These are phyloP conservation scores for Augochlora pura DNA, from an alignment of 1,140 invertebrate species.

Conservation along the genomic window DNA sequence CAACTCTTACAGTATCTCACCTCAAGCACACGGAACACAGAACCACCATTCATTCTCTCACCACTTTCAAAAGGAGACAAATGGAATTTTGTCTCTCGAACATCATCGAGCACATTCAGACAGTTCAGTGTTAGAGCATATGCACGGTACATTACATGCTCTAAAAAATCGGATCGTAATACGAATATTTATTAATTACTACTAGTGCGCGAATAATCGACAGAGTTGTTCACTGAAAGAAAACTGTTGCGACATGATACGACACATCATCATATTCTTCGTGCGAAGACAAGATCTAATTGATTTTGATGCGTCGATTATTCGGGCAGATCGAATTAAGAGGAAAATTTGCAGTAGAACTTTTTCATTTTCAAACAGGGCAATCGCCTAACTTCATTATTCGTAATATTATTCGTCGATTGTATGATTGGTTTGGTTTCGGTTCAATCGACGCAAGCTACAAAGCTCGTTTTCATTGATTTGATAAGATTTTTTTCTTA, in stretches of 20 bases:
- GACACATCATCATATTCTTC: no score
- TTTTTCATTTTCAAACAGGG: conserved; percentile 63
- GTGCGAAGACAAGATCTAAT: no score
- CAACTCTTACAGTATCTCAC: conserved; percentile 47
- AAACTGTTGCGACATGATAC: no score
- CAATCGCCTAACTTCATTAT: conserved; percentile 53
- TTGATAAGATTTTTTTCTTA: background rate
- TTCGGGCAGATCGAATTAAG: conserved; percentile 71
- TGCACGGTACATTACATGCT: conserved; percentile 76
- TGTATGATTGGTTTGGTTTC: conserved; percentile 23
- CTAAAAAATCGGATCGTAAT: conserved; percentile 75
- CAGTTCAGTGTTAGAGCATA: conserved; percentile 78
- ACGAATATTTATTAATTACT: conserved; percentile 77
- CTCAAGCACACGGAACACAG: conserved; percentile 30
- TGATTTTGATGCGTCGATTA: conserved; percentile 52
- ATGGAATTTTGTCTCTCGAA: conserved; percentile 2
- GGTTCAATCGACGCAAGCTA: conserved; percentile 12
- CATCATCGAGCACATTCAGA: conserved; percentile 59
- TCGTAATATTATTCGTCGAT: conserved; percentile 16
- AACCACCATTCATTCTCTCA: conserved; percentile 40
- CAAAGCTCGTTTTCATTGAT: conserved; percentile 29
- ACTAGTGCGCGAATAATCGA: conserved; percentile 71
- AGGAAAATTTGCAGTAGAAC: conserved; percentile 81
- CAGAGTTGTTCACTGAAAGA: background rate
- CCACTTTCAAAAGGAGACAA: conserved; percentile 20